Conservation (phyloP, 2,113 vertebrate species). For the Peromyscus californicus region DNA sequence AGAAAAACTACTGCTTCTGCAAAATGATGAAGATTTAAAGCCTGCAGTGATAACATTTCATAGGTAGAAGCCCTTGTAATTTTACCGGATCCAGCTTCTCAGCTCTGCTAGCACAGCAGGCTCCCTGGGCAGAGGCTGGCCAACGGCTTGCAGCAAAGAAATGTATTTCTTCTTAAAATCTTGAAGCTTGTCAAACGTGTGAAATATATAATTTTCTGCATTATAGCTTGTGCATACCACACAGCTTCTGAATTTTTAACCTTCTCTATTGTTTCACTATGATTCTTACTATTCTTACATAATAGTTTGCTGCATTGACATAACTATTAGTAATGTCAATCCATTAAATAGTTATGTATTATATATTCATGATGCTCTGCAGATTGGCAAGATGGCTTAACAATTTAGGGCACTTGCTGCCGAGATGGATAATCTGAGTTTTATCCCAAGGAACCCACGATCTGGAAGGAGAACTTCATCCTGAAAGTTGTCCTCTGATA, state of each 20-base stretch:
- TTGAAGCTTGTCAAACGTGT: conserved; percentile 1
- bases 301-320: not conserved
- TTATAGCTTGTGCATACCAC: not conserved
- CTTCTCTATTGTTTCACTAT: not conserved
- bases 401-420: not conserved
- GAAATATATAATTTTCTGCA: conserved; percentile 28
- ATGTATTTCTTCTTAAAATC: not conserved
- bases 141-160: not conserved
- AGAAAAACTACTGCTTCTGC: conserved; percentile 37
- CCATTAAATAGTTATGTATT: not conserved
- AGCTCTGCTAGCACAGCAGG: not conserved
- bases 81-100: conserved; percentile 43
- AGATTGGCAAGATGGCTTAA: not conserved
- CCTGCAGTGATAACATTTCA: conserved; percentile 69
- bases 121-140: not conserved
- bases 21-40: conserved; percentile 66
- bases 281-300: not conserved
- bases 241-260: conserved; percentile 11
- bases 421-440: not conserved
- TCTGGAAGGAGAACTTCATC: not conserved
- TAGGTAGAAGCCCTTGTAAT: conserved; percentile 33
- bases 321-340: not conserved
- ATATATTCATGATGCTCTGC: not conserved
- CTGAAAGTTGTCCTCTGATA: not conserved
- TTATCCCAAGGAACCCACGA: not conserved